Evolutionary conservation across 2,888 invertebrate species (phyloP), one percentile per base, ranked within the genome.

Genomic region (Drosophila picticornis): DNA sequence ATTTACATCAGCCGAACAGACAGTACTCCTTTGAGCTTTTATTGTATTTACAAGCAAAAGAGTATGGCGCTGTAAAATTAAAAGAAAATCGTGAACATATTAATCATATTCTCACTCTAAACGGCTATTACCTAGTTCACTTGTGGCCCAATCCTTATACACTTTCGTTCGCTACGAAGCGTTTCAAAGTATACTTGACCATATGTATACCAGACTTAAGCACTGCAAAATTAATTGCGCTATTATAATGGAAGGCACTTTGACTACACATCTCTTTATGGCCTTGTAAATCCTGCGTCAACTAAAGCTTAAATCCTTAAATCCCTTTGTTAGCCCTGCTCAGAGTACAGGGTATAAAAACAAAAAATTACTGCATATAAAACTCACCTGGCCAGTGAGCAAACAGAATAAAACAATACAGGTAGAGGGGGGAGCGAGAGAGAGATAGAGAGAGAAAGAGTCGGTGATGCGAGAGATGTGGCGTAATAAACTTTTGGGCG

Each of bases 351-450:
- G 80, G 77, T 74, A 77, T 69, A 55, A 61, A 59, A 73, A 76
- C 66, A 77, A 82, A 86, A 86, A 85, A 84, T 84, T 71, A 85
- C 84, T 80, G 80, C 83, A 84, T 84, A 84, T 83, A 77, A 81
- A 81, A 75, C 75, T 83, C 83, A 81, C 77, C 84, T 83, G 72
- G 70, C 59, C 31, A 66, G 51, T 51, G 57, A 57, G 43, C 16
- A 43, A 59, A 48, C 50, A 52, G 61, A 50, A 34, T 38, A 51
- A 38, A 25, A 25, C n/a, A 29, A 19, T 2, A 11, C 1, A n/a
- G 19, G 11, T 62, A 22, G 55, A 19, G 32, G 27, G 7, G 51
- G 19, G 25, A 29, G 48, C 19, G 7, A 4, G 16, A 22, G 27
- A 16, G 31, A 3, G 34, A 0, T 4, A 2, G 4, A 32, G 6